Percentiles rank a stretch among this genome's conserved stretches.
phyloP scores from a whole-genome alignment of 2,888 invertebrate species.

The Alitta virens region DNA sequence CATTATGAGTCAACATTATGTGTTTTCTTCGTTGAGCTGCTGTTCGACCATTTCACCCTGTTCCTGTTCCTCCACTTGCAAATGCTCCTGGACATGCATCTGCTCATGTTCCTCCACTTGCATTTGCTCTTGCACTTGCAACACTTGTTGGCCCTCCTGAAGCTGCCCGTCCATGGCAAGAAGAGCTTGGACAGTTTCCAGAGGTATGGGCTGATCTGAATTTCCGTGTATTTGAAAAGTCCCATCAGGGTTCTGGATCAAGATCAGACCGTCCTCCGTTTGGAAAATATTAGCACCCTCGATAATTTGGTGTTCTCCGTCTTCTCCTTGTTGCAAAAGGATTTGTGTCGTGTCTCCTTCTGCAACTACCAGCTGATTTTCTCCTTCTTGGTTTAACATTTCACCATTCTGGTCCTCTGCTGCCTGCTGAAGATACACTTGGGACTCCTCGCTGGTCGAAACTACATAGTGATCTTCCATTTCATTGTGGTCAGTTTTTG shows the following conservation, averaged over 20 bases:
- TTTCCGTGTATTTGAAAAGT: constrained; percentile 50
- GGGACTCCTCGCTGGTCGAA: not conserved
- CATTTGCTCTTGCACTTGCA: not conserved
- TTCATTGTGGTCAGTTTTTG: not conserved
- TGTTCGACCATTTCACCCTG: no score
- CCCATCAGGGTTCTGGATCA: constrained; percentile 52
- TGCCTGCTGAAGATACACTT: not conserved
- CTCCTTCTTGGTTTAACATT: not conserved
- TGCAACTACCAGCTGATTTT: constrained; percentile 6
- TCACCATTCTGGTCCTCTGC: not conserved
- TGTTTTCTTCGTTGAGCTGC: no score
- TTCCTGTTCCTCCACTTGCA: not conserved
- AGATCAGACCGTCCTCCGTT: constrained; percentile 46
- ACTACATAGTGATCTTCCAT: not conserved
- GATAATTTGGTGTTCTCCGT: constrained; percentile 5
- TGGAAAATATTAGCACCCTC: constrained; percentile 35
- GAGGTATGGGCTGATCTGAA: constrained; percentile 38
- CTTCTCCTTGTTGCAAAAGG: constrained; percentile 2
- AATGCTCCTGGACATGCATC: no score
- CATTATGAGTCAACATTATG: no score
- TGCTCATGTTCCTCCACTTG: not conserved
- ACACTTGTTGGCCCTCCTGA: not conserved
- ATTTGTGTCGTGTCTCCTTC: constrained; percentile 8
- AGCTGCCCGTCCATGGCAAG: constrained; percentile 37
- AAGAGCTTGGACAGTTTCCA: constrained; percentile 55